Base-by-base conservation (phyloP, 2,797 vertebrate species). In the Parauchenoglanis ngamensis region DNA sequence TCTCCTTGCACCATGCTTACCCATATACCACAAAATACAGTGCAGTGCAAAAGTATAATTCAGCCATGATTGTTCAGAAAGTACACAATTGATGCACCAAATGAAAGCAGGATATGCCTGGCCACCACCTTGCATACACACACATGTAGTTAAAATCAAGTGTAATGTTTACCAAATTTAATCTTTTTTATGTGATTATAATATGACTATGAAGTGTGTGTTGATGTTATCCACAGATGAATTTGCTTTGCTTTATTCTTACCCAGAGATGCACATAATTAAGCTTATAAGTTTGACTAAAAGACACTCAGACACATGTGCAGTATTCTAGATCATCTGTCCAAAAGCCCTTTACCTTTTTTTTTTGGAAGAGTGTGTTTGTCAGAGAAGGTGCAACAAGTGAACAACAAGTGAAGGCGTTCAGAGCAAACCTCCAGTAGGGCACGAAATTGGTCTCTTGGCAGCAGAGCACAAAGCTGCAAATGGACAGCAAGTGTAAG, bases 401-500 rank as follows among this genome's bases (percentile, higher is more conserved):
- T 79, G 88, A 89, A 73, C 35, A 85, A 80, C 49, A 68, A 31
- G 77, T 77, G 40, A 70, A 79, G 12, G 65, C 61, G 79, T 85
- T 85, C 59, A 12, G 85, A 88, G 85, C 40, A 63, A 87, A 82
- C 85, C 52, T 89, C 72, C 86, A 88, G 70, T 84, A 84, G 86
- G 87, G 84, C 90, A 85, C 54, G 75, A 87, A 88, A 89, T 89
- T 88, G 90, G 75, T 83, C 75, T 65, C 75, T 31, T 84, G 80
- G 85, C 84, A 88, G 86, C 13, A 44, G 68, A 88, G 82, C 56
- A 81, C 81, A 88, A 88, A 88, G 85, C 83, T 87, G 85, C 67
- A 89, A 91, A 89, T 88, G 89, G 84, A 84, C 90, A 87, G 86
- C 1, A 54, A 83, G 83, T 67, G n/a, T 81, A 79, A 87, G 78